A percentile compares a stretch with the other conserved stretches of the same genome.
phyloP scores from a whole-genome alignment of 2,797 vertebrate genomes.

The Cyprinella venusta region DNA sequence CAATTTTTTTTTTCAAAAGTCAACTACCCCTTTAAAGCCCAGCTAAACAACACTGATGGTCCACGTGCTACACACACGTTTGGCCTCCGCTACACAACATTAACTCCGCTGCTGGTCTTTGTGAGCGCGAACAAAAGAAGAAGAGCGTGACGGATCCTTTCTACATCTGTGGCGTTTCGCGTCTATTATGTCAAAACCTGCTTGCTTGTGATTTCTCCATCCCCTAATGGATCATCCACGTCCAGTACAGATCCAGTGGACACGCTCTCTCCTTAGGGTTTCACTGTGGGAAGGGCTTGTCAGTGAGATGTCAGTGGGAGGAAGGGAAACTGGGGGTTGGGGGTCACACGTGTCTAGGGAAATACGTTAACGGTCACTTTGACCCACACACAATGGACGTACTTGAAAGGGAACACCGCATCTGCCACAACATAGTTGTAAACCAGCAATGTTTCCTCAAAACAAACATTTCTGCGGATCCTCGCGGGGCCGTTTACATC shows the following conservation, averaged over 20 bases:
- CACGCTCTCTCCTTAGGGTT: not conserved
- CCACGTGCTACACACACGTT: slow-evolving; percentile 52
- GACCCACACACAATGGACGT: slow-evolving; percentile 62
- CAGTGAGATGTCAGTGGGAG: slow-evolving; percentile 41
- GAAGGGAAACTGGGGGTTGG: slow-evolving; percentile 55
- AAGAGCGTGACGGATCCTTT: slow-evolving; percentile 72
- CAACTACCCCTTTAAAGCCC: no score
- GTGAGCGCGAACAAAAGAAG: slow-evolving; percentile 75
- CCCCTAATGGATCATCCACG: not conserved
- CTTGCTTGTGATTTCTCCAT: slow-evolving; percentile 40
- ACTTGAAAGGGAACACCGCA: slow-evolving; percentile 57
- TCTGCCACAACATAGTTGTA: slow-evolving; percentile 59
- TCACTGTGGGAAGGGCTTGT: slow-evolving; percentile 2
- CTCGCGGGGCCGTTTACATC: not conserved
- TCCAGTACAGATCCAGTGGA: not conserved
- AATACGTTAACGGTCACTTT: slow-evolving; percentile 73
- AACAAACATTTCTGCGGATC: not conserved
- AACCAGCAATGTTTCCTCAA: slow-evolving; percentile 45
- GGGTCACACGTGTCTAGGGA: slow-evolving; percentile 71
- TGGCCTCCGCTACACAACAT: slow-evolving; percentile 67
- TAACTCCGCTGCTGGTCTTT: slow-evolving; percentile 76
- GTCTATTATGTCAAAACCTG: slow-evolving; percentile 59
- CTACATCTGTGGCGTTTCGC: slow-evolving; percentile 68
- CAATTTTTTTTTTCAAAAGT: no score
- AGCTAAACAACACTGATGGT: slow-evolving; percentile 38